Percentiles rank a stretch among this genome's conserved stretches.
These are phyloP conservation scores for Haliclona indistincta DNA, from an alignment of 37 sponge, comb jelly and placozoan genomes.

Conservation along the genomic window DNA sequence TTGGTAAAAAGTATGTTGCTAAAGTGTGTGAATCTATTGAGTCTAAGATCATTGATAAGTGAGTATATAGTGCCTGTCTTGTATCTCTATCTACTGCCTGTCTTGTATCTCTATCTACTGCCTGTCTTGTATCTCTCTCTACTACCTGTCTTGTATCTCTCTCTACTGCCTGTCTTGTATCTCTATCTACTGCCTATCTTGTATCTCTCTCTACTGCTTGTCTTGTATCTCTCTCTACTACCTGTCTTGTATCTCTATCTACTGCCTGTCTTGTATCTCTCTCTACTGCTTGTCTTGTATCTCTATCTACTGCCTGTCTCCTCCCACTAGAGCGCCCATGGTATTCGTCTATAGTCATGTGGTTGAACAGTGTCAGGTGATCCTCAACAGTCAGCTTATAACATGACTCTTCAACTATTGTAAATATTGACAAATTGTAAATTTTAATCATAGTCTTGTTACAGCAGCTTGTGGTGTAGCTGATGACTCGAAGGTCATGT, in stretches of 20 bases:
- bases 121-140: background rate
- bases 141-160: background rate
- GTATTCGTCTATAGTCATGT: conserved; percentile 59
- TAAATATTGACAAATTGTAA: background rate
- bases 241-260: background rate
- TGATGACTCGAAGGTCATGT: no score
- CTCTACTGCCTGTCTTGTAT: background rate
- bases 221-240: no score
- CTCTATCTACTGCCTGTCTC: background rate
- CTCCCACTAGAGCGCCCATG: conserved; percentile 16
- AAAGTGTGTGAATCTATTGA: conserved; percentile 50
- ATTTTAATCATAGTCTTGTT: background rate
- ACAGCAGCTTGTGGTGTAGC: no score
- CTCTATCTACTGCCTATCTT: no score
- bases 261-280: background rate
- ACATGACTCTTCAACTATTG: background rate
- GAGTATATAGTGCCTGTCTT: background rate
- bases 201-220: no score
- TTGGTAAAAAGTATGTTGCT: conserved; percentile 51
- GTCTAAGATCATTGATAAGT: background rate
- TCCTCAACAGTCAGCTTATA: conserved; percentile 53
- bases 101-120: no score
- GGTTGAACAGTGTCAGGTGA: conserved; percentile 58
- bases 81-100: no score
- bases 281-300: background rate